Conservation (phyloP, 2,888 invertebrate genomes). For the Volucella bombylans region DNA sequence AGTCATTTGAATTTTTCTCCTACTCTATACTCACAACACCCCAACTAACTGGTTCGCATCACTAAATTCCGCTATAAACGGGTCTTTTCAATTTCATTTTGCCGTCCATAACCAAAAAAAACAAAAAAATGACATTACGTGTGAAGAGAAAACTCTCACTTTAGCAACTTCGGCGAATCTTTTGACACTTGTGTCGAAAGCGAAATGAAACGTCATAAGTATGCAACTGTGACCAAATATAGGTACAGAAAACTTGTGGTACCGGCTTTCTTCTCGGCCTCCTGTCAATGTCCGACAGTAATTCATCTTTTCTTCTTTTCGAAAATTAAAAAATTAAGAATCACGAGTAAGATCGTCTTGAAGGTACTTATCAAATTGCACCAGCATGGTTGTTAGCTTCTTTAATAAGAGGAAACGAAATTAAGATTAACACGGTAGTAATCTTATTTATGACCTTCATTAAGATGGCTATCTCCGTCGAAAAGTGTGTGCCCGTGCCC, state of each 20-base stretch:
- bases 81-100: slow-evolving; percentile 62
- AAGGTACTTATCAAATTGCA: slow-evolving; percentile 7
- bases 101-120: not conserved
- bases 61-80: slow-evolving; percentile 35
- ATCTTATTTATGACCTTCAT: slow-evolving; percentile 43
- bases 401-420: not conserved
- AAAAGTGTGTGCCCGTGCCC: slow-evolving; percentile 19
- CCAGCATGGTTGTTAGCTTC: not conserved
- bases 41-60: slow-evolving; percentile 38
- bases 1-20: slow-evolving; percentile 39
- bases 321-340: slow-evolving; percentile 12
- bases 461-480: slow-evolving; percentile 43
- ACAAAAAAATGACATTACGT: slow-evolving; percentile 21
- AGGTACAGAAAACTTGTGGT: not conserved
- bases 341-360: slow-evolving; percentile 1
- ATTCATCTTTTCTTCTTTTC: slow-evolving; percentile 5
- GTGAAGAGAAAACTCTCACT: slow-evolving; percentile 53
- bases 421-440: slow-evolving; percentile 33
- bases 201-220: slow-evolving; percentile 43
- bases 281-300: not conserved
- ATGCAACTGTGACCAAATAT: slow-evolving; percentile 18
- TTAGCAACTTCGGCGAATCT: slow-evolving; percentile 13
- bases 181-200: slow-evolving; percentile 51
- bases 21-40: slow-evolving; percentile 5
- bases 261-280: slow-evolving; percentile 14